A percentile compares a stretch with the other conserved stretches of the same genome.
phyloP scores from a whole-genome alignment of 2,797 vertebrate genomes.

The Alectoris magna region DNA sequence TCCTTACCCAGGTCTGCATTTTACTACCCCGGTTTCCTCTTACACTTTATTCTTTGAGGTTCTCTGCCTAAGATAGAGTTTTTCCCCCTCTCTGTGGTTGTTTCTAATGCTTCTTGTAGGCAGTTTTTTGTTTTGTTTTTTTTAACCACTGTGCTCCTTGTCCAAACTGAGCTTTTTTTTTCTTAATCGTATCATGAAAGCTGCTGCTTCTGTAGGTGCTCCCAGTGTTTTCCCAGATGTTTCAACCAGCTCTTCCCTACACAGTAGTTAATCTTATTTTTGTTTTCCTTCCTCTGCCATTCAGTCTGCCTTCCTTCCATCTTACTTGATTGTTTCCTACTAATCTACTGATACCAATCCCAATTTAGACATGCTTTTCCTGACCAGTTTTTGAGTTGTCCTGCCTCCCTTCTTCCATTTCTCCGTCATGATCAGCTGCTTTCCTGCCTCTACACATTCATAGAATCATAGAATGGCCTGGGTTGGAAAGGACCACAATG shows the following conservation, averaged over 20 bases:
- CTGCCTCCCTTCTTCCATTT: background rate
- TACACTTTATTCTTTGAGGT: background rate
- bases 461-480: too few relatives aligned
- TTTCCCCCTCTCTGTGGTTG: background rate
- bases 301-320: background rate
- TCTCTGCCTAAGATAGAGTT: background rate
- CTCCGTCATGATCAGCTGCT: background rate
- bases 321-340: background rate
- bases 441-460: background rate
- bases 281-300: background rate
- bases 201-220: background rate
- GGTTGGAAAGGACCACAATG: too few relatives aligned
- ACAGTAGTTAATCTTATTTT: rapidly evolving
- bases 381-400: background rate
- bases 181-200: background rate
- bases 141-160: background rate
- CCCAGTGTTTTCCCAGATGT: background rate
- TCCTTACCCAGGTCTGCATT: background rate
- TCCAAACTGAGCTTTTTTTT: background rate
- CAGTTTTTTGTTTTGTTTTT: background rate
- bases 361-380: rapidly evolving
- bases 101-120: background rate
- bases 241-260: background rate
- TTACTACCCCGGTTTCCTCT: background rate
- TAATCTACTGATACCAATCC: background rate